Conservation (phyloP, 2,113 vertebrate genomes). For the Scortum barcoo region DNA sequence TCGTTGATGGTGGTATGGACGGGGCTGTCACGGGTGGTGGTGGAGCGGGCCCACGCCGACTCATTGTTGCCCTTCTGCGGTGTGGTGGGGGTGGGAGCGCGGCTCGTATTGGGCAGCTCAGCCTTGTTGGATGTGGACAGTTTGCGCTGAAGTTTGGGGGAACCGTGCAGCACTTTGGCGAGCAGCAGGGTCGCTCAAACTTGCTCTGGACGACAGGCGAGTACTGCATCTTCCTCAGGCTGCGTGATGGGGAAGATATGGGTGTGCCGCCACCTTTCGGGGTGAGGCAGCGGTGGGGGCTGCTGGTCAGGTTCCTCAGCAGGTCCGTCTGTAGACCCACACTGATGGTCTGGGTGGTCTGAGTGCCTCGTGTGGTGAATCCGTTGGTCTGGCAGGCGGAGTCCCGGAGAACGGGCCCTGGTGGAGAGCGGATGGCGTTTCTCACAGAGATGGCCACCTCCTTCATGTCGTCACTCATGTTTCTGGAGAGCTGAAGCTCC, state of each 20-base stretch:
- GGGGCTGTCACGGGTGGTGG: conserved; percentile 96
- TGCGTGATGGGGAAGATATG: conserved; percentile 94
- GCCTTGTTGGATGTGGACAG: conserved; percentile 71
- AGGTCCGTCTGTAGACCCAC: conserved; percentile 95
- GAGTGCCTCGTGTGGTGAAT: conserved; percentile 89
- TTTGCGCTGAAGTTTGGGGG: conserved; percentile 96
- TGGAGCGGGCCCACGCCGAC: conserved; percentile 98
- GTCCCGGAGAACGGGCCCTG: conserved; percentile 85
- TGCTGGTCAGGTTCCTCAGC: conserved; percentile 92
- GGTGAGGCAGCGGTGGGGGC: conserved; percentile 96
- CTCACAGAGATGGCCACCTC: conserved; percentile 96
- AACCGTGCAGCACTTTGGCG: conserved; percentile 97
- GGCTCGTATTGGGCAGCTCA: conserved; percentile 75
- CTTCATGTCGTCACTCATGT: conserved; percentile 99
- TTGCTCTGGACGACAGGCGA: conserved; percentile 94
- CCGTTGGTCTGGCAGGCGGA: conserved; percentile 95
- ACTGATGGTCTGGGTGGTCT: conserved; percentile 94
- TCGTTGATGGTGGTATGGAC: conserved; percentile 98
- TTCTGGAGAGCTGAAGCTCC: conserved; percentile 92
- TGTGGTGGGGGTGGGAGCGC: conserved; percentile 82
- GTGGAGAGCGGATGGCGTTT: conserved; percentile 86
- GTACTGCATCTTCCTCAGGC: conserved; percentile 91
- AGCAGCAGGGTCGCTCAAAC: conserved; percentile 97
- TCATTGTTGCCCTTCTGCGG: conserved; percentile 94
- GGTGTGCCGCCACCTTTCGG: conserved; percentile 92